Conservation (phyloP, 2,113 vertebrate genomes). For the Daboia siamensis region DNA sequence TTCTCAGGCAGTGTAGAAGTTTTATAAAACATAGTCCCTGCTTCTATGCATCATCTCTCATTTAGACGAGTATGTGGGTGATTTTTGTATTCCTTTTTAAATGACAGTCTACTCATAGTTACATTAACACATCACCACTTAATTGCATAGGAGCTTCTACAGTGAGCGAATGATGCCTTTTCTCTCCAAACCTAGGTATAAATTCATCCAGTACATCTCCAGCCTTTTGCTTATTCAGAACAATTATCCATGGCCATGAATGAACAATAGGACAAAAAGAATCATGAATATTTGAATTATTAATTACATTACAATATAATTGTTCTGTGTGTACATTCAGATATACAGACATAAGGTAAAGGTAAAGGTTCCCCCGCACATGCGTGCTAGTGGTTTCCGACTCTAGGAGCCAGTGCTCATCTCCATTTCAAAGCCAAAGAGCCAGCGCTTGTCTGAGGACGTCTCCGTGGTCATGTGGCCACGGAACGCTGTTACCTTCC, state of each 20-base stretch:
- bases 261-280: not conserved
- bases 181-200: not conserved
- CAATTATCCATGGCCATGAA: not conserved
- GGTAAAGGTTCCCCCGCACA: no score
- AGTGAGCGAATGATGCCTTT: not conserved
- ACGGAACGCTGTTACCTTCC: no score
- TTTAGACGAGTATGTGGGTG: not conserved
- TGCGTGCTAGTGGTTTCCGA: no score
- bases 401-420: no score
- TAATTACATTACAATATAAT: not conserved
- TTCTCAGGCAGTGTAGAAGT: not conserved
- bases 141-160: not conserved
- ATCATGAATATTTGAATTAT: not conserved
- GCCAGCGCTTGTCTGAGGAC: no score
- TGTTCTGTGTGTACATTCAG: not conserved
- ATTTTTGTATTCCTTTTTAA: not conserved
- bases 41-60: not conserved
- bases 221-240: not conserved
- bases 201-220: not conserved
- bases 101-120: not conserved
- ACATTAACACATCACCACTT: not conserved
- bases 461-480: no score
- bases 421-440: no score
- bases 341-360: no score
- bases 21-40: not conserved